Evolutionary conservation across 2,888 invertebrate species (phyloP).

Genomic region (Tetranychus truncatus): DNA sequence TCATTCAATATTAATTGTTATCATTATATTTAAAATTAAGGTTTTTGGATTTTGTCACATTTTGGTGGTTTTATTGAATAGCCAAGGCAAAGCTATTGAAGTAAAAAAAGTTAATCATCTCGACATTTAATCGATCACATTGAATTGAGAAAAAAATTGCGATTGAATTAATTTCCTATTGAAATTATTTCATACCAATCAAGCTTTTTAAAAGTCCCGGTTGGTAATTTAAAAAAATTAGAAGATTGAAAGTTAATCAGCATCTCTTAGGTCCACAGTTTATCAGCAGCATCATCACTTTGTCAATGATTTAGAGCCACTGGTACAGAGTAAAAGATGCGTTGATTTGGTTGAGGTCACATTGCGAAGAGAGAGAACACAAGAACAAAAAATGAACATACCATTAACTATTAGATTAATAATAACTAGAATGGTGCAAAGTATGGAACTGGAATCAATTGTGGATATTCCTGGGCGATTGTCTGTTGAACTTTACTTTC

Average conservation of each 20-base stretch:
- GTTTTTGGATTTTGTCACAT: not conserved
- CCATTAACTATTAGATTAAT: not conserved
- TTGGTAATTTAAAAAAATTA: not conserved
- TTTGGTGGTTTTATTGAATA: not conserved
- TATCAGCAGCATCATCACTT: too few relatives aligned
- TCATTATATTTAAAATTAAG: not conserved
- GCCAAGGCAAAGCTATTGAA: not conserved
- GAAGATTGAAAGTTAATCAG: too few relatives aligned
- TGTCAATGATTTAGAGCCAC: too few relatives aligned
- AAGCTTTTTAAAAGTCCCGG: not conserved
- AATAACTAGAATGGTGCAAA: not conserved
- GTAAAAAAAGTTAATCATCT: not conserved
- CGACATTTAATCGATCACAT: conserved; percentile 1
- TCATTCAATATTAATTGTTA: not conserved
- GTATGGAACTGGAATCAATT: conserved; percentile 13
- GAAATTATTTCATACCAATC: not conserved
- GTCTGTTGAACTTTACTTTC: not conserved
- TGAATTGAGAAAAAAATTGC: not conserved
- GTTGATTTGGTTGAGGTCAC: too few relatives aligned
- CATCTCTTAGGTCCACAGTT: too few relatives aligned
- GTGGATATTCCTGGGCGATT: not conserved
- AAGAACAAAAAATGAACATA: not conserved
- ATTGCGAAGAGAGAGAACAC: too few relatives aligned
- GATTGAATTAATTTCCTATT: not conserved
- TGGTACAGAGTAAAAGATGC: too few relatives aligned